These are phyloP conservation scores for Aptenodytes patagonicus DNA, from an alignment of 2,113 vertebrate genomes.

Conservation along the genomic window DNA sequence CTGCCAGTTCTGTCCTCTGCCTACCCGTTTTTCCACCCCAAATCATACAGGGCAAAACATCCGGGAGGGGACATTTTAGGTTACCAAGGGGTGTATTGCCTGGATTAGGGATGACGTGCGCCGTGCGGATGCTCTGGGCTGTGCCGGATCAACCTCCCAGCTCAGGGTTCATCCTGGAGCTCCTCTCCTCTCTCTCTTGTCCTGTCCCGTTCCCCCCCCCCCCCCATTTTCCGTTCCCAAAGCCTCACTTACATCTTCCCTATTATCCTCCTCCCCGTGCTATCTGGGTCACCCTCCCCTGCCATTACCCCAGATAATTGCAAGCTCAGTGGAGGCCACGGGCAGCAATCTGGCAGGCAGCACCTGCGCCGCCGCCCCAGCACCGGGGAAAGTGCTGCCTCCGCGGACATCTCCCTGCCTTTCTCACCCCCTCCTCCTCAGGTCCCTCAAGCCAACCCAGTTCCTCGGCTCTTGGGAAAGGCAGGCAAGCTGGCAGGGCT, in stretches of 20 bases:
- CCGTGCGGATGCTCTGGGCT: neutral
- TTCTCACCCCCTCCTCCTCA: neutral
- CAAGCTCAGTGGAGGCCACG: neutral
- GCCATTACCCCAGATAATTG: slow-evolving; percentile 45
- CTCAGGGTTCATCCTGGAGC: neutral
- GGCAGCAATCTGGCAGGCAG: slow-evolving; percentile 38
- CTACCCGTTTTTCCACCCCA: neutral
- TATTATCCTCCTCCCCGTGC: neutral
- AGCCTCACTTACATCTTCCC: neutral
- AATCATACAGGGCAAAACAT: neutral
- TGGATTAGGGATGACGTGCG: neutral
- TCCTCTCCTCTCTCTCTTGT: neutral
- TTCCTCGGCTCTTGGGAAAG: neutral
- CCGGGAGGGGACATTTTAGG: neutral
- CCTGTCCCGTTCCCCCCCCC: rapidly evolving
- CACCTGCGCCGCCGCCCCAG: neutral
- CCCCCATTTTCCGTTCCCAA: neutral
- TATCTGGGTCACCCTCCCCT: slow-evolving; percentile 61
- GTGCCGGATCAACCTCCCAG: neutral
- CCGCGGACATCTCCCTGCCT: neutral
- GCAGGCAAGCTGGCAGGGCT: neutral
- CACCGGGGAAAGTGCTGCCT: rapidly evolving
- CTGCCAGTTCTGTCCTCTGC: neutral
- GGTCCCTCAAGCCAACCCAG: rapidly evolving
- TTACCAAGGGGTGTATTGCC: neutral